phyloP scores from a whole-genome alignment of 2,113 vertebrate species.

The Nettapus auritus region DNA sequence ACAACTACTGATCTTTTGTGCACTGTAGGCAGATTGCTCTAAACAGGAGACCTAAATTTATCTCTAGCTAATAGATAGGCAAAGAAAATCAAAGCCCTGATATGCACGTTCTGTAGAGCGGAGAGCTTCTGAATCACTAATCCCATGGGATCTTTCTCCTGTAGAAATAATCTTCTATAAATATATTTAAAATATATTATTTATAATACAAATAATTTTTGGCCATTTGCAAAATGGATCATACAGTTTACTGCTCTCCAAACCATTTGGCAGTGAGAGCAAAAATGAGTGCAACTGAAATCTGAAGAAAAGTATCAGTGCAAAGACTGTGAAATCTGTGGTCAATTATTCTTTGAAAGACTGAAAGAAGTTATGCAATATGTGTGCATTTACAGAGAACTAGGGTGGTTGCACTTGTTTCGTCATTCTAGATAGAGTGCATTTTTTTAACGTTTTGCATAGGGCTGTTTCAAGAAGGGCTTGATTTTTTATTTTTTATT shows the following conservation, averaged over 20 bases:
- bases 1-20: conserved; percentile 57
- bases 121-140: neutral
- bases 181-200: accelerated
- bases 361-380: neutral
- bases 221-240: neutral
- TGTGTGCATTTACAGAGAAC: neutral
- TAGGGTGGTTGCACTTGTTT: neutral
- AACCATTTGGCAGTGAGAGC: neutral
- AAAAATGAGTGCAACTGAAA: neutral
- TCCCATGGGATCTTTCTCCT: neutral
- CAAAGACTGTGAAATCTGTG: neutral
- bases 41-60: conserved; percentile 57
- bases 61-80: conserved; percentile 45
- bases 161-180: neutral
- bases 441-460: neutral
- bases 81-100: neutral
- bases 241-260: neutral
- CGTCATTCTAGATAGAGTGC: neutral
- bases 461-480: neutral
- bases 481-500: neutral
- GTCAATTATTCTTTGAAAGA: neutral
- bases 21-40: conserved; percentile 36
- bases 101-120: neutral
- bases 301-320: neutral
- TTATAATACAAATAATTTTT: neutral